Evolutionary conservation across 2,113 vertebrate species (phyloP).

Genomic region (Rhinopomastus cyanomelas): DNA sequence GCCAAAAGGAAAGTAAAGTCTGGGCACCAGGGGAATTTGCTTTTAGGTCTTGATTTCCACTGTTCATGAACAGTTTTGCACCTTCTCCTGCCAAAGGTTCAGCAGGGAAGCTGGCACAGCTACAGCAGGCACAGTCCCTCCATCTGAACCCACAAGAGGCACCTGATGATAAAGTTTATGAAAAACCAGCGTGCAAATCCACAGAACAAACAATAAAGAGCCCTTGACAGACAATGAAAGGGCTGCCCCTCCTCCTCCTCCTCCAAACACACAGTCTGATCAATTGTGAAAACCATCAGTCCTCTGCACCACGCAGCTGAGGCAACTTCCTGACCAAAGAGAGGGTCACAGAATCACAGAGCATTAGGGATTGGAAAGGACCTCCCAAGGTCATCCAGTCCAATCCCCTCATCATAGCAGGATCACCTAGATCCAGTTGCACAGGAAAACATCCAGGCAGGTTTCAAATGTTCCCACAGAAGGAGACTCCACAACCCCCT

Average conservation of each 20-base stretch:
- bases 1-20: neutral
- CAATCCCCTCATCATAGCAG: no score
- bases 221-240: neutral
- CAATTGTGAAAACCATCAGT: neutral
- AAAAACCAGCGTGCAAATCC: neutral
- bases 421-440: no score
- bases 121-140: neutral
- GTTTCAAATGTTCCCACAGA: no score
- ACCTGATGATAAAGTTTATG: neutral
- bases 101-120: constrained; percentile 39
- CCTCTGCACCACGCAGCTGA: neutral
- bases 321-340: neutral
- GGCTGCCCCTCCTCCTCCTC: neutral
- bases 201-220: neutral
- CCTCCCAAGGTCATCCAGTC: no score
- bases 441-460: no score
- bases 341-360: no score
- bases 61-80: neutral
- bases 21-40: neutral
- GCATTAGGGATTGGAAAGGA: no score
- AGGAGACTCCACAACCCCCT: no score
- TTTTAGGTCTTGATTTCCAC: neutral
- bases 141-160: constrained; percentile 1
- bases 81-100: constrained; percentile 30
- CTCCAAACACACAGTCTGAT: neutral